Conservation (phyloP, 2,888 invertebrate species). For the Drosophila rellima region DNA sequence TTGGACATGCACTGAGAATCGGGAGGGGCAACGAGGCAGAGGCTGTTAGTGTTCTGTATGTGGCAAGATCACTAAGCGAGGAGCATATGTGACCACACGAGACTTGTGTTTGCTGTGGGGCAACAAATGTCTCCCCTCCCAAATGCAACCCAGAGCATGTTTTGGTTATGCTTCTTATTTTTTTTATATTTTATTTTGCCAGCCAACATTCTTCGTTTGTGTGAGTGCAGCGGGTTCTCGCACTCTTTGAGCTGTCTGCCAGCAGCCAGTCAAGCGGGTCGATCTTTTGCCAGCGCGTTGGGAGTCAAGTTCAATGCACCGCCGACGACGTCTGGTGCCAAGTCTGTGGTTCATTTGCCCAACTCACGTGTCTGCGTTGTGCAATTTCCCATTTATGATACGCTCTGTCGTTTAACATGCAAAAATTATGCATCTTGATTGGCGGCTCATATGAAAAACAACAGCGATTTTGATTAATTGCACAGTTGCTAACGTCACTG, state of each 20-base stretch:
- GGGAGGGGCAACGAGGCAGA: not conserved
- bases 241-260: conserved; percentile 48
- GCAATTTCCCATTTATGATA: conserved; percentile 49
- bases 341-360: conserved; percentile 54
- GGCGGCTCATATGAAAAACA: conserved; percentile 34
- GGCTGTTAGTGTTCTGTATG: conserved; percentile 10
- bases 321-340: conserved; percentile 45
- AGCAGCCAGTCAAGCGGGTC: conserved; percentile 71
- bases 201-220: conserved; percentile 33
- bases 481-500: conserved; percentile 50
- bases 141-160: conserved; percentile 44
- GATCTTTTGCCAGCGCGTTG: conserved; percentile 54
- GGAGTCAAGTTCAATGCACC: conserved; percentile 75
- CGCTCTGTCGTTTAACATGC: conserved; percentile 49
- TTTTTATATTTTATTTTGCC: conserved; percentile 28
- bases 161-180: conserved; percentile 44
- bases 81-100: conserved; percentile 40
- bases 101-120: conserved; percentile 29
- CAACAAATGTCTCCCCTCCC: conserved; percentile 20
- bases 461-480: conserved; percentile 71
- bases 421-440: conserved; percentile 77
- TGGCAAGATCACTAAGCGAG: conserved; percentile 52
- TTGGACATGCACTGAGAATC: conserved; percentile 29
- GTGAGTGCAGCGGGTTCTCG: conserved; percentile 45
- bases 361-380: conserved; percentile 62